A percentile compares a stretch with the other conserved stretches of the same genome.
Conservation (phyloP, 2,797 vertebrate species). For the Oreortyx pictus region DNA sequence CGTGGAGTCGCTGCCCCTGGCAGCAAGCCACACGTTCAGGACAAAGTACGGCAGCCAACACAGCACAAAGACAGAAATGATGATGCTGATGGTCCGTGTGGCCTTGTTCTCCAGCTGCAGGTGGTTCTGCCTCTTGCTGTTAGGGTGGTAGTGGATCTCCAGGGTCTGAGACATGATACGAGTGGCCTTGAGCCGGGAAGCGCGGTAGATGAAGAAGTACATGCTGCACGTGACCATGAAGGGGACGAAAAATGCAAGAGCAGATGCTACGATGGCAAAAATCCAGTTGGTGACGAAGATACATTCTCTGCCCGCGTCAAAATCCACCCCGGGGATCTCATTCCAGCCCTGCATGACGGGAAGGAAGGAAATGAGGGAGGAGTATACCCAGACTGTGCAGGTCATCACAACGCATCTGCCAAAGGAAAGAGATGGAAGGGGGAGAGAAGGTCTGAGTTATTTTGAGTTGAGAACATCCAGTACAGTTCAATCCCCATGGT, state of each 20-base stretch:
- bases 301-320: conserved; percentile 70
- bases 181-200: conserved; percentile 77
- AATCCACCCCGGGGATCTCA: conserved; percentile 76
- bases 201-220: conserved; percentile 81
- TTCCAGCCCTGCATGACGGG: conserved; percentile 82
- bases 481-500: background rate
- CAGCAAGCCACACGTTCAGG: conserved; percentile 75
- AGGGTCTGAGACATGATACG: conserved; percentile 76
- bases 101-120: conserved; percentile 81
- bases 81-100: conserved; percentile 78
- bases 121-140: conserved; percentile 79
- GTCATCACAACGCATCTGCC: conserved; percentile 77
- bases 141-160: conserved; percentile 80
- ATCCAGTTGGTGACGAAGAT: conserved; percentile 81
- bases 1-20: conserved; percentile 41
- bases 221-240: conserved; percentile 80
- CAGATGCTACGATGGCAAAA: conserved; percentile 78
- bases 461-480: conserved; percentile 14
- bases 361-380: conserved; percentile 80
- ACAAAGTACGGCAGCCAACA: conserved; percentile 81
- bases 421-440: background rate
- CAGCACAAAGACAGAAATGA: conserved; percentile 76
- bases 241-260: conserved; percentile 78
- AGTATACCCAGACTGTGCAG: conserved; percentile 79
- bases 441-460: conserved; percentile 9